Percentiles rank a stretch among this genome's conserved stretches.
phyloP scores from a whole-genome alignment of 2,888 invertebrate genomes.

The Acanthococcus lagerstroemiae region DNA sequence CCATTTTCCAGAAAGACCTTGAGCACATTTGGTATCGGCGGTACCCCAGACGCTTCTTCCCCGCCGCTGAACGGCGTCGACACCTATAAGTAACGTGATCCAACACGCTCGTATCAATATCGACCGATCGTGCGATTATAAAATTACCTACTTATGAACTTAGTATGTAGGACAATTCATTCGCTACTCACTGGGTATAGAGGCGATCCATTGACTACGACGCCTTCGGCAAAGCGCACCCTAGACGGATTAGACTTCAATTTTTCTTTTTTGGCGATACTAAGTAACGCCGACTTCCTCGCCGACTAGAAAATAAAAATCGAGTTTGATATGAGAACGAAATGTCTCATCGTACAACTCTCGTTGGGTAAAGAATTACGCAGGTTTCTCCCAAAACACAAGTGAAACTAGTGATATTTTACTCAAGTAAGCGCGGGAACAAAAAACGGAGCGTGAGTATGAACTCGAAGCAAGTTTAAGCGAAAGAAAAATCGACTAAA shows the following conservation, averaged over 20 bases:
- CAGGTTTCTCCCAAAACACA: too few relatives aligned
- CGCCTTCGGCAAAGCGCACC: conserved; percentile 81
- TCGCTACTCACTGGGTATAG: conserved; percentile 40
- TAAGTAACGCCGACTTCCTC: conserved; percentile 71
- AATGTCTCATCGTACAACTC: not conserved
- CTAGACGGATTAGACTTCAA: conserved; percentile 69
- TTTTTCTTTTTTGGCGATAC: conserved; percentile 76
- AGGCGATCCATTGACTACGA: conserved; percentile 73
- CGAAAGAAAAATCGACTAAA: not conserved
- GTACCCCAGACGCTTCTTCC: conserved; percentile 62
- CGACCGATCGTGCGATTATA: not conserved
- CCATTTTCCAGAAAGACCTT: conserved; percentile 93
- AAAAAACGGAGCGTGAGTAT: not conserved
- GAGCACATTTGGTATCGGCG: conserved; percentile 87
- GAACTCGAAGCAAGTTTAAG: not conserved
- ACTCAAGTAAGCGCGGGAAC: not conserved
- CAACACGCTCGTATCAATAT: not conserved
- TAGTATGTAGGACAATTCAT: not conserved
- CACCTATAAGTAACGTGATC: conserved; percentile 51
- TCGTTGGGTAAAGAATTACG: not conserved
- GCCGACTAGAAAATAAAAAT: conserved; percentile 43
- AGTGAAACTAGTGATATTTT: too few relatives aligned
- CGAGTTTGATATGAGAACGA: not conserved
- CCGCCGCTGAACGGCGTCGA: conserved; percentile 66
- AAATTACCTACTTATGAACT: too few relatives aligned